These are phyloP conservation scores for Gambusia yucatana DNA, from an alignment of 2,797 vertebrate species.

Conservation along the genomic window DNA sequence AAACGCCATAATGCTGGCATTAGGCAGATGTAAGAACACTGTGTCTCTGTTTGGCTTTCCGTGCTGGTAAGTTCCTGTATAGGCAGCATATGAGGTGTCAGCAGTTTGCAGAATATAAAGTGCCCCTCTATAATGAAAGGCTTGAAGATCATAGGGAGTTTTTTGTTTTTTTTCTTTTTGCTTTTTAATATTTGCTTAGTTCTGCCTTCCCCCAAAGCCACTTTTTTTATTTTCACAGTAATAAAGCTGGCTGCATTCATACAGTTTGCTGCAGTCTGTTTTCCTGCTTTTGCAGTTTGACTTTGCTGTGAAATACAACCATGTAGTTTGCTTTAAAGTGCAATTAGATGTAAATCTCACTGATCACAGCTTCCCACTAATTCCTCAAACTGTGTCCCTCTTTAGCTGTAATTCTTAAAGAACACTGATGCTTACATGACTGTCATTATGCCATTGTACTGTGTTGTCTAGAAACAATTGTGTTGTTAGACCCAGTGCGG, in stretches of 20 bases:
- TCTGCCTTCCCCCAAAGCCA: background rate
- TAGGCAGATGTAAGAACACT: conserved; percentile 14
- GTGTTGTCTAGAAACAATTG: background rate
- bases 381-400: background rate
- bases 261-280: background rate
- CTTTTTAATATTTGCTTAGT: conserved; percentile 60
- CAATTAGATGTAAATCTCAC: background rate
- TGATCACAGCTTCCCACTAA: background rate
- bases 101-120: conserved; percentile 59
- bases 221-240: background rate
- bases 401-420: background rate
- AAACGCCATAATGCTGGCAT: conserved; percentile 18
- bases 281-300: background rate
- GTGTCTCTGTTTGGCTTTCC: conserved; percentile 12
- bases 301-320: background rate
- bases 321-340: background rate
- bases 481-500: background rate
- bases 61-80: conserved; percentile 13
- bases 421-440: background rate
- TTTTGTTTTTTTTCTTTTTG: background rate
- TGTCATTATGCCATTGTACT: background rate
- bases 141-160: conserved; percentile 59
- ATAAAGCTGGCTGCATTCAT: conserved; percentile 3
- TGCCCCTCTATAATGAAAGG: conserved; percentile 11
- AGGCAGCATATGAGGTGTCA: conserved; percentile 51